A percentile compares a stretch with the other conserved stretches of the same genome.
Conservation (phyloP, 2,113 vertebrate genomes). For the Tiliqua scincoides region DNA sequence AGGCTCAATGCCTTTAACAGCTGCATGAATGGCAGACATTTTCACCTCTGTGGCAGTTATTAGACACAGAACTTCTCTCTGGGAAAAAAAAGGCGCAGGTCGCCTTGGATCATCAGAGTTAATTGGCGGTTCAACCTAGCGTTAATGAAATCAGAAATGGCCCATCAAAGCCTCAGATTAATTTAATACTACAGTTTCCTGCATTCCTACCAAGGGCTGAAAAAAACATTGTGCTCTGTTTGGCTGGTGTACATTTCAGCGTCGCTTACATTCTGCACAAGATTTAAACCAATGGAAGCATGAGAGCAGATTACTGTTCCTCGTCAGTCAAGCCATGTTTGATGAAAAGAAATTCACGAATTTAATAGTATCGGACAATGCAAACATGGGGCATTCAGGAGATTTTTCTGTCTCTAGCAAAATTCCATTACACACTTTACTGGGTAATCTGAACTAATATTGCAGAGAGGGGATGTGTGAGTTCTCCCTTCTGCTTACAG, state of each 20-base stretch:
- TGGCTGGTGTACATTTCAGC: neutral
- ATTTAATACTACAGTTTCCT: neutral
- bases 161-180: neutral
- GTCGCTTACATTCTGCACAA: neutral
- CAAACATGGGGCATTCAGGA: neutral
- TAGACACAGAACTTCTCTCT: neutral
- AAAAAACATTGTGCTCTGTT: neutral
- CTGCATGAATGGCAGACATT: neutral
- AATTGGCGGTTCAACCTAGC: slow-evolving; percentile 7
- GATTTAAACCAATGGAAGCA: neutral
- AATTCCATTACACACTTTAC: neutral
- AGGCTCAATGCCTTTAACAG: neutral
- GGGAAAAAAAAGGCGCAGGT: neutral
- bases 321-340: neutral
- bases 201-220: neutral
- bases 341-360: neutral
- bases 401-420: neutral
- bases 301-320: neutral
- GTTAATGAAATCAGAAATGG: neutral
- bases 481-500: neutral
- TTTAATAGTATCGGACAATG: neutral
- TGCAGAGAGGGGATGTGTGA: neutral
- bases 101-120: slow-evolving; percentile 17
- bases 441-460: neutral
- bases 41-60: neutral